Conservation (phyloP, 2,888 invertebrate species). For the Brassicogethes aeneus region DNA sequence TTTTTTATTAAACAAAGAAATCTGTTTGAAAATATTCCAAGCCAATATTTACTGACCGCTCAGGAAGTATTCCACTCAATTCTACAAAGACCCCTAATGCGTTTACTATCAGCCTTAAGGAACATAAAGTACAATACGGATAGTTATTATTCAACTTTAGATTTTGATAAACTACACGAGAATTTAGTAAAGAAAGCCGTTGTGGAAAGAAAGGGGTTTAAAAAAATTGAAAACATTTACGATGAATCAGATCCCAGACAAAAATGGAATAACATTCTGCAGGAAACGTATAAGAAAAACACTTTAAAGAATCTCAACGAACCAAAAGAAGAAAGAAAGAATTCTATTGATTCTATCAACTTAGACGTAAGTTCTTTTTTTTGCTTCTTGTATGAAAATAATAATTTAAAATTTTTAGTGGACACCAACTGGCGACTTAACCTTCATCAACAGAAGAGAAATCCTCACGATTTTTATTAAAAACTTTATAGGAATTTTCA, state of each 20-base stretch:
- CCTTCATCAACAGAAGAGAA: constrained; percentile 24
- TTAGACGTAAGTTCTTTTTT: constrained; percentile 42
- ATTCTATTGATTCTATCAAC: constrained; percentile 44
- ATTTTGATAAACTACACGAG: constrained; percentile 11
- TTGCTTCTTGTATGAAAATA: constrained; percentile 1
- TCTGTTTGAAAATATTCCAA: constrained; percentile 61
- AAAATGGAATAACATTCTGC: constrained; percentile 15
- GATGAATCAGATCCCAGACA: constrained; percentile 14
- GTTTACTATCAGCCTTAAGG: constrained; percentile 58
- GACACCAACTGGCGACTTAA: constrained; percentile 23
- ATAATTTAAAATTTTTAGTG: constrained; percentile 25
- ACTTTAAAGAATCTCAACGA: constrained; percentile 21
- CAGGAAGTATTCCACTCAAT: constrained; percentile 60
- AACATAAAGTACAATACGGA: constrained; percentile 51
- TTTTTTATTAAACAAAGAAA: constrained; percentile 66
- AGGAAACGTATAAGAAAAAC: constrained; percentile 14
- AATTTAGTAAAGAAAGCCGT: constrained; percentile 7
- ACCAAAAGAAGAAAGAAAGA: constrained; percentile 15
- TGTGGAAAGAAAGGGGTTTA: too few species aligned
- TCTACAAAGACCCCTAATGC: constrained; percentile 61
- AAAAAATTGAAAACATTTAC: constrained; percentile 14
- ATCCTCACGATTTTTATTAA: too few species aligned
- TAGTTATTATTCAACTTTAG: constrained; percentile 23
- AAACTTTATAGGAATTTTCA: constrained; percentile 62
- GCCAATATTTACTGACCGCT: constrained; percentile 51